Conservation (phyloP, 2,888 invertebrate species). For the Ariolimax columbianus region DNA sequence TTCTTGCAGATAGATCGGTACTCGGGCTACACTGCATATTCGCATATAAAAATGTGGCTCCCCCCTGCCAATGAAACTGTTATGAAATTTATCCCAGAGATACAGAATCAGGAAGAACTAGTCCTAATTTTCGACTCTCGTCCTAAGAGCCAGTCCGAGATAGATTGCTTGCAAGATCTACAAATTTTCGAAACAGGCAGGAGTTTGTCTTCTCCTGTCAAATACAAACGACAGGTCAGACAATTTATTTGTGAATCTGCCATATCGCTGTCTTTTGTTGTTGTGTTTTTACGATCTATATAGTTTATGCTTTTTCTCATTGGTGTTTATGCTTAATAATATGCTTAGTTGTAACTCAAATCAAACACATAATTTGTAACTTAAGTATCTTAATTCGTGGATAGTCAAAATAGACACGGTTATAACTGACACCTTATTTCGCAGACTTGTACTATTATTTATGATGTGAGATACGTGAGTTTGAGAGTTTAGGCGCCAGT, state of each 20-base stretch:
- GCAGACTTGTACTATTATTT: no score
- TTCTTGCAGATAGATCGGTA: background rate
- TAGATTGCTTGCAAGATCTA: background rate
- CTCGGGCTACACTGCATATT: background rate
- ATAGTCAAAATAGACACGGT: no score
- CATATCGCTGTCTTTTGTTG: no score
- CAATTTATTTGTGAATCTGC: background rate
- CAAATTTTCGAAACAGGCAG: background rate
- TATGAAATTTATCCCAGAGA: background rate
- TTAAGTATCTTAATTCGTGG: no score
- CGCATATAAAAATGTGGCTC: background rate
- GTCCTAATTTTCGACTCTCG: background rate
- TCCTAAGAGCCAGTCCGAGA: background rate
- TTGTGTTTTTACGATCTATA: no score
- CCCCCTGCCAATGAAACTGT: background rate
- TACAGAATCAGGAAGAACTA: background rate
- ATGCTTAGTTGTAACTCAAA: no score
- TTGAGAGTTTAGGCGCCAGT: no score
- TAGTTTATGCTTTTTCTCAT: no score
- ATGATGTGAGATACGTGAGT: no score
- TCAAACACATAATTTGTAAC: no score
- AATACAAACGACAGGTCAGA: background rate
- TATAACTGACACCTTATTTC: no score
- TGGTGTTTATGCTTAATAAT: no score
- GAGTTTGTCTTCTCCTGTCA: background rate